Evolutionary conservation across 2,113 vertebrate species (phyloP).

Genomic region (Gobio gobio): DNA sequence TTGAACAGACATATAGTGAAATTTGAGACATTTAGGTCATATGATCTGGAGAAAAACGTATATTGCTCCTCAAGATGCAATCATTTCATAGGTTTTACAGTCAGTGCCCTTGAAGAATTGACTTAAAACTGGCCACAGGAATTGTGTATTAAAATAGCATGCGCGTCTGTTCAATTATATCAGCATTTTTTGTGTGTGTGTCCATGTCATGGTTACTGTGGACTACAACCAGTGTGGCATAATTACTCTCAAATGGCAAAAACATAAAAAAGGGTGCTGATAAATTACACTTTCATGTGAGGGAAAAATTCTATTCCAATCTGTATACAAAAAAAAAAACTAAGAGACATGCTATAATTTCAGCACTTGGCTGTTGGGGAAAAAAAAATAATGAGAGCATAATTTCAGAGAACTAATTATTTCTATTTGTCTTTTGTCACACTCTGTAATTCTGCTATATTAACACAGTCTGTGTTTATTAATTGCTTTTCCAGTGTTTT

Average conservation of each 20-base stretch:
- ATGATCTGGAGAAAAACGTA: background rate
- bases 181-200: constrained; percentile 68
- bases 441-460: constrained; percentile 99
- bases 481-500: constrained; percentile 99
- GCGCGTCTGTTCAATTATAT: constrained; percentile 75
- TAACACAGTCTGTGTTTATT: constrained; percentile 99
- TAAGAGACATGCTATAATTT: constrained; percentile 86
- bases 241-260: constrained; percentile 79
- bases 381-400: constrained; percentile 97
- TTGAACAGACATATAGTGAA: background rate
- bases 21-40: background rate
- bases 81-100: background rate
- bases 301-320: constrained; percentile 67
- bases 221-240: constrained; percentile 70
- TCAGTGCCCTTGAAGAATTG: background rate
- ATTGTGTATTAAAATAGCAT: constrained; percentile 49
- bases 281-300: constrained; percentile 74
- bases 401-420: constrained; percentile 99
- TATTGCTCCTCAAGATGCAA: background rate
- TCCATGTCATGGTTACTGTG: constrained; percentile 72
- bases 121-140: background rate
- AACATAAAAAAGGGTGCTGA: constrained; percentile 73
- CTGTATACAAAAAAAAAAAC: constrained; percentile 70
- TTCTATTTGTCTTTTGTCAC: constrained; percentile 99
- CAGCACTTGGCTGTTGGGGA: constrained; percentile 87